A percentile compares a stretch with the other conserved stretches of the same genome.
Evolutionary conservation across 2,888 invertebrate species (phyloP).

Genomic region (Epinotia brunnichana): DNA sequence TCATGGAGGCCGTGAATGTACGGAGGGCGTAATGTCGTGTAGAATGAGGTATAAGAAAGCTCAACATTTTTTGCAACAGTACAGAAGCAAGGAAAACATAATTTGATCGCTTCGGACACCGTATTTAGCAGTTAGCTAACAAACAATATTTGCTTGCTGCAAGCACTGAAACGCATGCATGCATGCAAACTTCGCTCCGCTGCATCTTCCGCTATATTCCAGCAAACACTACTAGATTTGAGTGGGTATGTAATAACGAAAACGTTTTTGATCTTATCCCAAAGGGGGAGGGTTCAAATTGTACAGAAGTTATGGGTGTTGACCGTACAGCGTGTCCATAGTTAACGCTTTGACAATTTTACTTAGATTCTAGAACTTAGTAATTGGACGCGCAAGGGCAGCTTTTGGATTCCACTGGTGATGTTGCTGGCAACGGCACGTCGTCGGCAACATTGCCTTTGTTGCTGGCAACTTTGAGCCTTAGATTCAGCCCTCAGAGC

Average conservation of each 20-base stretch:
- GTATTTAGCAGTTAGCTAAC: not conserved
- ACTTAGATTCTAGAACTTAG: not conserved
- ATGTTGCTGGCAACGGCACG: too few species aligned
- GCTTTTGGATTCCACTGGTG: too few species aligned
- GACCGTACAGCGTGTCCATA: not conserved
- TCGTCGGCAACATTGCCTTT: too few species aligned
- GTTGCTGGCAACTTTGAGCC: too few species aligned
- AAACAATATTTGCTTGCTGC: constrained; percentile 5
- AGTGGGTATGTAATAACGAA: not conserved
- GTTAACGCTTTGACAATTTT: not conserved
- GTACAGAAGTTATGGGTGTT: too few species aligned
- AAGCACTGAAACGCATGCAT: constrained; percentile 5
- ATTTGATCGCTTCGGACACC: not conserved
- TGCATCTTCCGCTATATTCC: not conserved
- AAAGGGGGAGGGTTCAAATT: not conserved
- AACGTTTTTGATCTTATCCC: not conserved
- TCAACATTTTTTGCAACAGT: too few species aligned
- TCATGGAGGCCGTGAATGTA: too few species aligned
- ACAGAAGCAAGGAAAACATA: not conserved
- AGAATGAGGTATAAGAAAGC: too few species aligned
- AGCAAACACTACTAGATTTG: constrained; percentile 12
- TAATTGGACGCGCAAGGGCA: not conserved
- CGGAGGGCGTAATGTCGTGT: too few species aligned
- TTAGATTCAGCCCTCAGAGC: too few species aligned
- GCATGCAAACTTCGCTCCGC: constrained; percentile 7